Conservation (phyloP, 1,140 invertebrate genomes). For the Philotrypesis tridentata region DNA sequence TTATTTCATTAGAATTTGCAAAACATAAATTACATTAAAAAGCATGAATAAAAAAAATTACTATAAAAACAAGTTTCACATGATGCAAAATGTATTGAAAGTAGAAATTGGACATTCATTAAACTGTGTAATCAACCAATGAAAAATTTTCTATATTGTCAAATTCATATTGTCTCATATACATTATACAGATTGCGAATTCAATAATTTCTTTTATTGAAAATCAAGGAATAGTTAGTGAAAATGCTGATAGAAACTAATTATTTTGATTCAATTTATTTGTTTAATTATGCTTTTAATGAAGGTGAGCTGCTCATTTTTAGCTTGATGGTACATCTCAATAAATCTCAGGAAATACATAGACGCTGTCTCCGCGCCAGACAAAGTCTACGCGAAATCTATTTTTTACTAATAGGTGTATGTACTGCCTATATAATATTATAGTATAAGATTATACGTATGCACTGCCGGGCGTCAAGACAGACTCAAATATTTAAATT, state of each 20-base stretch:
- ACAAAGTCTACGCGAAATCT: too few species aligned
- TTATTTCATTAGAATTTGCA: conserved; percentile 34
- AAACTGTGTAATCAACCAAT: conserved; percentile 31
- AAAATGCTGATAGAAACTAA: conserved; percentile 41
- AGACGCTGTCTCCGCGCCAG: too few species aligned
- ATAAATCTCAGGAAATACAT: conserved; percentile 12
- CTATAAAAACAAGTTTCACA: conserved; percentile 15
- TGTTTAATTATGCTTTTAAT: conserved; percentile 33
- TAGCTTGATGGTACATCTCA: conserved; percentile 30
- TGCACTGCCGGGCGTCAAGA: too few species aligned
- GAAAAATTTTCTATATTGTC: conserved; percentile 37
- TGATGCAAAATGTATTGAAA: neutral
- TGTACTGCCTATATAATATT: too few species aligned
- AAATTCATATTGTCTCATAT: conserved; percentile 31
- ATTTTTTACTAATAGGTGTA: too few species aligned
- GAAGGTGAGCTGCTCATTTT: conserved; percentile 45
- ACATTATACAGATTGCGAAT: neutral
- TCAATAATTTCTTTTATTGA: neutral
- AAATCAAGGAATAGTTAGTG: neutral
- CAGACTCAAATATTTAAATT: too few species aligned
- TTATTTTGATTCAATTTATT: conserved; percentile 39
- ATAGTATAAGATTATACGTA: too few species aligned
- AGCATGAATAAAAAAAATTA: conserved; percentile 19
- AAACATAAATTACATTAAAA: conserved; percentile 23
- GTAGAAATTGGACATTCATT: conserved; percentile 1